Percentiles rank a stretch among this genome's conserved stretches.
These are phyloP conservation scores for Lysiphlebus fabarum DNA, from an alignment of 1,140 invertebrate species.

Conservation along the genomic window DNA sequence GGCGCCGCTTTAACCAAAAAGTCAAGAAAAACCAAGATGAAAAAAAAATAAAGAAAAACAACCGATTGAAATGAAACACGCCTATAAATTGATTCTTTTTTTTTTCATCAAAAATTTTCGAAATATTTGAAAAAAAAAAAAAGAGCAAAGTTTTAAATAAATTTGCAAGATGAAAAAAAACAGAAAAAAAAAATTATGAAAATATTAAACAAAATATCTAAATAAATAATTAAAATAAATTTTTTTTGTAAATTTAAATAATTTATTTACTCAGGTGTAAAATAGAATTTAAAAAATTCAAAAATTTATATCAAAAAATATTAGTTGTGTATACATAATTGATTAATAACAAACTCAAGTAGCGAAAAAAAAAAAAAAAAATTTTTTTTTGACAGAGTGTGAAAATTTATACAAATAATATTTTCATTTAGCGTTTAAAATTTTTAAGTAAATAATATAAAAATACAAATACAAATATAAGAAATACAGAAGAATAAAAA, in stretches of 20 bases:
- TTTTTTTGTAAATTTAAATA: too few relatives aligned
- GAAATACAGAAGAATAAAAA: neutral
- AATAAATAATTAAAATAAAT: too few relatives aligned
- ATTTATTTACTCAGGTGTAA: too few relatives aligned
- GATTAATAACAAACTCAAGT: too few relatives aligned
- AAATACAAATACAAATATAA: neutral
- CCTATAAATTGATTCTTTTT: neutral
- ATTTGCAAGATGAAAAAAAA: slow-evolving; percentile 8
- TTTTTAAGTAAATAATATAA: neutral
- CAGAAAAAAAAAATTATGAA: slow-evolving; percentile 10
- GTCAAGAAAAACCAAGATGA: slow-evolving; percentile 30
- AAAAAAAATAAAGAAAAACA: slow-evolving; percentile 22
- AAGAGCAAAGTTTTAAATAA: neutral
- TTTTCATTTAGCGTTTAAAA: neutral
- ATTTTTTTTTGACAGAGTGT: too few relatives aligned
- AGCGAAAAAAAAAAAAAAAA: too few relatives aligned
- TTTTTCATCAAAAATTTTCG: neutral
- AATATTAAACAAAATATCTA: too few relatives aligned
- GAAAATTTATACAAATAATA: neutral
- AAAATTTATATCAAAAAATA: too few relatives aligned
- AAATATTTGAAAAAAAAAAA: neutral
- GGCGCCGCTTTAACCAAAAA: slow-evolving; percentile 19
- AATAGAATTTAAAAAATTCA: too few relatives aligned
- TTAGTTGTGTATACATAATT: too few relatives aligned
- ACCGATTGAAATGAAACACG: slow-evolving; percentile 2